Percentiles rank a stretch among this genome's conserved stretches.
phyloP scores from a whole-genome alignment of 2,888 invertebrate species.

The Cryptophagus acutangulus region DNA sequence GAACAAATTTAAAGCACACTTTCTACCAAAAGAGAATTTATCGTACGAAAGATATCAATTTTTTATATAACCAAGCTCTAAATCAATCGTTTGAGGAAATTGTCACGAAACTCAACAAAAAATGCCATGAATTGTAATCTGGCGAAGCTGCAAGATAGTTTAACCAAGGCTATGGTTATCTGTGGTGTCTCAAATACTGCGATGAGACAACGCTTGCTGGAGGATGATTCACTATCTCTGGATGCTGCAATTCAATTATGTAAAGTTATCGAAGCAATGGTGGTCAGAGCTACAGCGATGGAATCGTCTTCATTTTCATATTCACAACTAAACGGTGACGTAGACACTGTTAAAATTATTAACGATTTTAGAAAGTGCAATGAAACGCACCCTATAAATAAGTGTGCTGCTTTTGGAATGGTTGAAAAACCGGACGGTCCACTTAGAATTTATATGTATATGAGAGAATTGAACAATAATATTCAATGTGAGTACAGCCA shows the following conservation, averaged over 20 bases:
- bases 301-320: not conserved
- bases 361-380: too few relatives aligned
- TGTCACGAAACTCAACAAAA: constrained; percentile 22
- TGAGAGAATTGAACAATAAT: too few relatives aligned
- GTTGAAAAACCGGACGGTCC: too few relatives aligned
- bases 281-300: not conserved
- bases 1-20: constrained; percentile 25
- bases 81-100: constrained; percentile 26
- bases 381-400: too few relatives aligned
- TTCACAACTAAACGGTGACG: too few relatives aligned
- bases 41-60: constrained; percentile 24
- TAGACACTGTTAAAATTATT: too few relatives aligned
- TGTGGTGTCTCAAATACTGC: constrained; percentile 21
- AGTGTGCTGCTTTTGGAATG: too few relatives aligned
- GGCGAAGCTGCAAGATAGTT: constrained; percentile 19
- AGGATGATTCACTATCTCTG: constrained; percentile 21
- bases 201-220: constrained; percentile 23
- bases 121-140: constrained; percentile 24
- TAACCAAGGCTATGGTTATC: constrained; percentile 24
- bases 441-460: too few relatives aligned
- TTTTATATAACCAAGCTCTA: constrained; percentile 20
- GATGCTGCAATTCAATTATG: constrained; percentile 22
- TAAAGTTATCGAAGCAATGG: constrained; percentile 12
- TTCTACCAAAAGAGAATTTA: constrained; percentile 24
- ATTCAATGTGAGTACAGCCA: too few relatives aligned